Conservation (phyloP, 2,888 invertebrate genomes). For the Margaritifera margaritifera region DNA sequence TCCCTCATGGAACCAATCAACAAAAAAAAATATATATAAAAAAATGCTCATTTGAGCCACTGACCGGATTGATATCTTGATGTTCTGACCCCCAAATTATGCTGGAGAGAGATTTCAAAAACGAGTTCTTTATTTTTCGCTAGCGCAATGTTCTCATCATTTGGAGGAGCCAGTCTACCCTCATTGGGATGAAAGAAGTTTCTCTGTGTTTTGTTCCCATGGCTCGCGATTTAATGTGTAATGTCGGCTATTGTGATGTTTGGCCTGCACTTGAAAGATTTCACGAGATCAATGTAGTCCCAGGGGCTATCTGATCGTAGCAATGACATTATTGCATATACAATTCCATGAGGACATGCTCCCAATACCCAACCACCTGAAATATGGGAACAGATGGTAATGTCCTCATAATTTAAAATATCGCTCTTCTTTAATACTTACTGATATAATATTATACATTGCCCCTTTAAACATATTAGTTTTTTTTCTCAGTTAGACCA, state of each 20-base stretch:
- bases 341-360: conserved; percentile 14
- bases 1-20: conserved; percentile 27
- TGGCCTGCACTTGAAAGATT: conserved; percentile 17
- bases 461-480: too few relatives aligned
- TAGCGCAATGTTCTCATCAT: conserved; percentile 4
- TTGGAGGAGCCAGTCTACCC: conserved; percentile 11
- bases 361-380: conserved; percentile 24
- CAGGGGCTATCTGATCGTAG: conserved; percentile 19
- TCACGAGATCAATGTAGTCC: conserved; percentile 18
- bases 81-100: neutral
- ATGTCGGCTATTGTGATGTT: conserved; percentile 16
- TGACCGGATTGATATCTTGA: conserved; percentile 9
- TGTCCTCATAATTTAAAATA: too few relatives aligned
- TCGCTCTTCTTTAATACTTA: too few relatives aligned
- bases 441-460: too few relatives aligned
- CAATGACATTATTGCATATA: conserved; percentile 18
- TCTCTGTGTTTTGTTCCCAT: conserved; percentile 9
- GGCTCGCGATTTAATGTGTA: conserved; percentile 14
- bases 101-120: neutral
- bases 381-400: neutral
- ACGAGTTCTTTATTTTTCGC: conserved; percentile 1
- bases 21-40: conserved; percentile 4
- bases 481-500: too few relatives aligned
- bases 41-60: conserved; percentile 7
- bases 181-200: conserved; percentile 18